Percentiles rank a stretch among this genome's conserved stretches.
phyloP scores from a whole-genome alignment of 2,113 vertebrate species.

The Brienomyrus brachyistius region DNA sequence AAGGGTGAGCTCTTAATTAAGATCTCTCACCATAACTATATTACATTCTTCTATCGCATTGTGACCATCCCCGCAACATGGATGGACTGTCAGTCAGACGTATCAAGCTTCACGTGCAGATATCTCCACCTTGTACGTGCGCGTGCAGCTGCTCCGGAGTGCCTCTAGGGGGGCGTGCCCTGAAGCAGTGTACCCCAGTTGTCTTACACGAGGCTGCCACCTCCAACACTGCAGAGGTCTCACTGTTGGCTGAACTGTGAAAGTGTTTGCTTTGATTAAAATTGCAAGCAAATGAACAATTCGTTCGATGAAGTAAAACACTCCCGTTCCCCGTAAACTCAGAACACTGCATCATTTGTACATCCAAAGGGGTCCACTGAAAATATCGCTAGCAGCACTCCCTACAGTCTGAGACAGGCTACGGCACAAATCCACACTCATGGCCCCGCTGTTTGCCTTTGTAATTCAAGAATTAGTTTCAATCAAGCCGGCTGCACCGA shows the following conservation, averaged over 20 bases:
- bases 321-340: neutral
- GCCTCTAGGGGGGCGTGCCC: neutral
- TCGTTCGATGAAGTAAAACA: neutral
- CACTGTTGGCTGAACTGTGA: neutral
- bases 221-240: neutral
- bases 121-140: neutral
- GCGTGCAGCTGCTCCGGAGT: neutral
- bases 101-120: neutral
- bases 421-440: conserved; percentile 21
- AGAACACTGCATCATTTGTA: neutral
- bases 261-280: neutral
- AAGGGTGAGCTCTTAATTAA: neutral
- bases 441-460: conserved; percentile 42
- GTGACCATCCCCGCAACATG: neutral
- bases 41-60: neutral
- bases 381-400: neutral
- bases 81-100: neutral
- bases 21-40: neutral
- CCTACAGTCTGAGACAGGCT: conserved; percentile 24
- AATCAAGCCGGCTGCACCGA: conserved; percentile 69
- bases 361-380: neutral
- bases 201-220: neutral
- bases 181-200: neutral
- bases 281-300: neutral
- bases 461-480: conserved; percentile 65